These are phyloP conservation scores for Pseudoips prasinana DNA, from an alignment of 2,888 invertebrate species.

Conservation along the genomic window DNA sequence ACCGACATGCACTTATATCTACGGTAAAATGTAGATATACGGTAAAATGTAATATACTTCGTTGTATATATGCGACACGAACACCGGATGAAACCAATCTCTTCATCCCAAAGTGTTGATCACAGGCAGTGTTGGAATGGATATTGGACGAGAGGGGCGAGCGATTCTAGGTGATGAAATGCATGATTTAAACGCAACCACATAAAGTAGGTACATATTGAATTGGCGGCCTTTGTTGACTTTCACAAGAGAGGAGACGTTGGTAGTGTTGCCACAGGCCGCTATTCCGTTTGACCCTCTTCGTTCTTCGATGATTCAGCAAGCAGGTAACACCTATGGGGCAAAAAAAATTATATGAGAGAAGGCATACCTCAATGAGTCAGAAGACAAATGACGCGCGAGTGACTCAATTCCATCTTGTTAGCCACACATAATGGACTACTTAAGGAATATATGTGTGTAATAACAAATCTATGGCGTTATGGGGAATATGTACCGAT, in stretches of 20 bases:
- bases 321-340: constrained; percentile 61
- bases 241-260: constrained; percentile 8
- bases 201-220: too few species aligned
- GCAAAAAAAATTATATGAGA: constrained; percentile 54
- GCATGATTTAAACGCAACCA: too few species aligned
- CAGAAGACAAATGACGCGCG: constrained; percentile 37
- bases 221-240: background rate
- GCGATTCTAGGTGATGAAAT: too few species aligned
- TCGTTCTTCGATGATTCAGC: constrained; percentile 55
- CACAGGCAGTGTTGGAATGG: constrained; percentile 74
- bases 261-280: constrained; percentile 19
- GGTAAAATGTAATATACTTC: constrained; percentile 22
- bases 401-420: constrained; percentile 56
- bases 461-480: constrained; percentile 31
- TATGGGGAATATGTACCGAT: constrained; percentile 10
- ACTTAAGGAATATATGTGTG: constrained; percentile 21
- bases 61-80: constrained; percentile 55
- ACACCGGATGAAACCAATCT: constrained; percentile 73
- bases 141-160: constrained; percentile 37
- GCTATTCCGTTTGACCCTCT: constrained; percentile 36
- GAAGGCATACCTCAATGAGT: constrained; percentile 50
- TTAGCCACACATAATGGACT: constrained; percentile 45
- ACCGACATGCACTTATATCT: constrained; percentile 26
- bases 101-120: constrained; percentile 61
- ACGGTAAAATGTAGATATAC: constrained; percentile 28